These are phyloP conservation scores for Papilio helenus DNA, from an alignment of 1,140 invertebrate genomes.

Conservation along the genomic window DNA sequence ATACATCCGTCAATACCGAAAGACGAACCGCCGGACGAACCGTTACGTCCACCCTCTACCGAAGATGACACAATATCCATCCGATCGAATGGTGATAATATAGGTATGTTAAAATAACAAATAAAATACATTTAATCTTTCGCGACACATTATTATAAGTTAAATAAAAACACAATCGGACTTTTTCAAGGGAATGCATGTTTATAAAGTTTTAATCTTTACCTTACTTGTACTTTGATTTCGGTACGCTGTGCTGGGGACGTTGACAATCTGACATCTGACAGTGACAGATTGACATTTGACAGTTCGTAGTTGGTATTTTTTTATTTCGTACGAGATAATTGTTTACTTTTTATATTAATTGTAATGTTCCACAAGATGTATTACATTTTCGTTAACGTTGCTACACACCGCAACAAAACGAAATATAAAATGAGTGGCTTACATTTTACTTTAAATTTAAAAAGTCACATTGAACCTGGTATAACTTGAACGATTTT, in stretches of 20 bases:
- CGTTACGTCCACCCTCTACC: slow-evolving; percentile 77
- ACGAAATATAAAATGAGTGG: neutral
- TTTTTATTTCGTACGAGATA: neutral
- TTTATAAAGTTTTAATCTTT: neutral
- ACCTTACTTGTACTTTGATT: neutral
- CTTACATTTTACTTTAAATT: neutral
- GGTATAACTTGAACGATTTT: neutral
- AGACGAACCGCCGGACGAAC: slow-evolving; percentile 81
- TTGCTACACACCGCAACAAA: neutral
- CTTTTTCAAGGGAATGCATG: neutral
- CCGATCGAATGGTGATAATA: slow-evolving; percentile 81
- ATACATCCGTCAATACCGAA: slow-evolving; percentile 78
- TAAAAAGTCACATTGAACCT: neutral
- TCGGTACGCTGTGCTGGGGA: neutral
- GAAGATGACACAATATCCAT: slow-evolving; percentile 80
- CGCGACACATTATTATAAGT: no score
- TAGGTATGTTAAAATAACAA: slow-evolving; percentile 65
- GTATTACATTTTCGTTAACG: neutral
- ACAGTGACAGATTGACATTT: neutral
- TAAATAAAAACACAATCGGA: neutral
- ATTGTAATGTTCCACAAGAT: neutral
- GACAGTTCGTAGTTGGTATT: slow-evolving; percentile 13
- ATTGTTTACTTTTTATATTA: neutral
- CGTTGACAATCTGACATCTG: neutral
- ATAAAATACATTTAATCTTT: neutral